phyloP scores from a whole-genome alignment of 2,888 invertebrate genomes.

The Eutolmus rufibarbis region DNA sequence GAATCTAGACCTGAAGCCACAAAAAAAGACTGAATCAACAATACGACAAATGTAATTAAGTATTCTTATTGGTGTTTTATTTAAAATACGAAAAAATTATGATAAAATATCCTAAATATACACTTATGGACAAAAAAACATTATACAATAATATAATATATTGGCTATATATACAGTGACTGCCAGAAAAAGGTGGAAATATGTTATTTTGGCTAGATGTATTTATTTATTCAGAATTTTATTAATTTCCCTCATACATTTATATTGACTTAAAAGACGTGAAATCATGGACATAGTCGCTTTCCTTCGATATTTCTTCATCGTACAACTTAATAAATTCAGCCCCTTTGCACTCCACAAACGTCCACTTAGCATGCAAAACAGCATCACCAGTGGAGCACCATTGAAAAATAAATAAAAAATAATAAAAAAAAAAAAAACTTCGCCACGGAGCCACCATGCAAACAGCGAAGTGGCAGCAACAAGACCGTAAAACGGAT shows the following conservation, averaged over 20 bases:
- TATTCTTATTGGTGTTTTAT: no score
- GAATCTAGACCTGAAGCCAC: background rate
- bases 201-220: no score
- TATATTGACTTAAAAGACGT: no score
- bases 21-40: background rate
- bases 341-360: slow-evolving; percentile 34
- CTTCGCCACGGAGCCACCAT: background rate
- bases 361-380: background rate
- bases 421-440: background rate
- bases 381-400: background rate
- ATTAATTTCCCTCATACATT: no score
- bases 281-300: background rate
- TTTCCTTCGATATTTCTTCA: slow-evolving; percentile 12
- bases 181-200: no score
- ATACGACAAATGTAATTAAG: no score
- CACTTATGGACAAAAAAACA: no score
- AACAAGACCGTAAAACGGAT: slow-evolving; percentile 36
- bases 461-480: background rate
- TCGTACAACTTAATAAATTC: slow-evolving; percentile 23
- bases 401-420: background rate
- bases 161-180: no score
- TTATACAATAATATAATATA: no score
- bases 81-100: no score
- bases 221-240: no score
- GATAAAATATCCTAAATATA: no score